Evolutionary conservation across 2,797 vertebrate species (phyloP).

Genomic region (Hirundo rustica): DNA sequence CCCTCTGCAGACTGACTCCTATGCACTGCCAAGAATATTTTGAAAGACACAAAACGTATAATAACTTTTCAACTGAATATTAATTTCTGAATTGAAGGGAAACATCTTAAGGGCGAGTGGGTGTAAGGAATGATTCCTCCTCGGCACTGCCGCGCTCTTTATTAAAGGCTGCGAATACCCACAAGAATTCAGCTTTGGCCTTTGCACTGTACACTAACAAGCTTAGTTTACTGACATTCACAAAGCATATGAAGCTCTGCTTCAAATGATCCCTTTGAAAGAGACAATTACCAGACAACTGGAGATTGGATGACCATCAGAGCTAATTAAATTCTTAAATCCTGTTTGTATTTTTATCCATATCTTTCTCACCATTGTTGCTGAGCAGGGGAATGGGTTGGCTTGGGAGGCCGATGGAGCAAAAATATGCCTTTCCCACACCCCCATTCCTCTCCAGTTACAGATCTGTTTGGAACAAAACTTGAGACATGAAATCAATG

Average conservation of each 20-base stretch:
- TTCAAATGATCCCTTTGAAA: conserved; percentile 41
- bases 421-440: neutral
- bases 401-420: neutral
- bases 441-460: neutral
- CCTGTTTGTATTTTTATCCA: conserved; percentile 21
- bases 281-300: conserved; percentile 40
- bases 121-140: conserved; percentile 37
- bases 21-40: conserved; percentile 33
- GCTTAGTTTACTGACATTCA: conserved; percentile 30
- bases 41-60: conserved; percentile 45
- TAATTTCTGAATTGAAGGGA: conserved; percentile 57
- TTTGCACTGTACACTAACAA: conserved; percentile 34
- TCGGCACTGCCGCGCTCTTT: neutral
- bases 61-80: conserved; percentile 53
- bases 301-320: conserved; percentile 20
- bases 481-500: conserved; percentile 15
- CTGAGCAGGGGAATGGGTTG: neutral
- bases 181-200: conserved; percentile 34
- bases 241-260: conserved; percentile 19
- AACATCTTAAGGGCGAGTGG: conserved; percentile 48
- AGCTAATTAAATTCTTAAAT: conserved; percentile 40
- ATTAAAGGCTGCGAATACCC: conserved; percentile 36
- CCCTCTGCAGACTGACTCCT: conserved; percentile 26
- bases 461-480: conserved; percentile 38
- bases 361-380: conserved; percentile 9